Evolutionary conservation across 1,140 invertebrate species (phyloP).

Genomic region (Drosophila insularis): DNA sequence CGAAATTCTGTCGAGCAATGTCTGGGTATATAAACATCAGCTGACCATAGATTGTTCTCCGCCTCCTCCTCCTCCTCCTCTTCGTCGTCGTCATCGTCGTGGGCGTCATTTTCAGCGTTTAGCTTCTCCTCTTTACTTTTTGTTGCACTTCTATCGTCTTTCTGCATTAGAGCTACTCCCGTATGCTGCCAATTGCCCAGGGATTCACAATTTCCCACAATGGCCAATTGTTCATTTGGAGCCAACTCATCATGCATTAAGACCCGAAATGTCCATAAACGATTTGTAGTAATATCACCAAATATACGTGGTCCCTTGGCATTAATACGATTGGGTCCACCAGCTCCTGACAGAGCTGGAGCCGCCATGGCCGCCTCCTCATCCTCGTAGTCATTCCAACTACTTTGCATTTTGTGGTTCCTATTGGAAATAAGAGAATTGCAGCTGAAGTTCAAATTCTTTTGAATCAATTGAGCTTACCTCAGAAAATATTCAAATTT

Average conservation of each 20-base stretch:
- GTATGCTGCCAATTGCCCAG: slow-evolving; percentile 83
- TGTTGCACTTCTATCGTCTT: not conserved
- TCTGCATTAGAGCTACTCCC: slow-evolving; percentile 82
- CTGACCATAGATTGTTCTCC: slow-evolving; percentile 84
- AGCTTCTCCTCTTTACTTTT: not conserved
- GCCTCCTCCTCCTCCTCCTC: slow-evolving; percentile 30
- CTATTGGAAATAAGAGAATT: not conserved
- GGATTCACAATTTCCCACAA: slow-evolving; percentile 83
- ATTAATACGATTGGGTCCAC: slow-evolving; percentile 1
- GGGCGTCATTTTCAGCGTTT: too few species aligned
- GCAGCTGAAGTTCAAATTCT: not conserved
- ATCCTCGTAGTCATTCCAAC: not conserved
- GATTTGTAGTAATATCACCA: slow-evolving; percentile 65
- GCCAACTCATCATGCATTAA: slow-evolving; percentile 57
- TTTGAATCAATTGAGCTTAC: not conserved
- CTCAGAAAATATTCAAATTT: not conserved
- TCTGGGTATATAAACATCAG: slow-evolving; percentile 85
- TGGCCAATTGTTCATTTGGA: slow-evolving; percentile 82
- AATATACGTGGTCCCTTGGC: slow-evolving; percentile 31
- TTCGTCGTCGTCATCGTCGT: not conserved
- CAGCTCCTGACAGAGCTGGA: slow-evolving; percentile 30
- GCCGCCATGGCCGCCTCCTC: slow-evolving; percentile 53
- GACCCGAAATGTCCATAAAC: slow-evolving; percentile 83
- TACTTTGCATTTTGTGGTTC: not conserved
- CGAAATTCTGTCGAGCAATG: slow-evolving; percentile 88